Base-by-base conservation (phyloP, 2,797 vertebrate genomes). In the Oreonectes daqikongensis region DNA sequence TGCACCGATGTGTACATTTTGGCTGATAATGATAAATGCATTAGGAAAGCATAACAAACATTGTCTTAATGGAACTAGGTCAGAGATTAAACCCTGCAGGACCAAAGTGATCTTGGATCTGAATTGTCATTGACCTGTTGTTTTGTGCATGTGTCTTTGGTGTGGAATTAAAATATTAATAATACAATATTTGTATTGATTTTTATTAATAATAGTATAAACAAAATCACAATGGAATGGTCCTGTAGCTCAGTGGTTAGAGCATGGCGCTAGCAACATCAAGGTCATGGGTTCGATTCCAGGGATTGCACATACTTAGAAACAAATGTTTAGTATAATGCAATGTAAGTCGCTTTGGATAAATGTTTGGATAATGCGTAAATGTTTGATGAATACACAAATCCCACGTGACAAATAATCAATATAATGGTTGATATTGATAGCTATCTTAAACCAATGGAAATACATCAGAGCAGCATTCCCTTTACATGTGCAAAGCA, bases 401-500 rank as follows among this genome's bases (percentile, higher is more conserved):
- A 64, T 14, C 14, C 5, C 35, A 35, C 0, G 1, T 10, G 7
- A 35, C 14, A 73, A 26, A n/a, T 6, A 14, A 22, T 30, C 2
- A 9, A 9, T 35, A 35, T 30, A 26, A 3, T 30, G 2, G 12
- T 8, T 32, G 30, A 32, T 11, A 48, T 44, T 55, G 8, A 59
- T 69, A 9, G 14, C 8, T 4, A 10, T 40, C 2, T 0, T 3
- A 71, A 57, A 9, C n/a, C 14, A 48, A 35, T 20, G 28, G 42
- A 35, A n/a, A 20, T 48, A 28, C 5, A 61, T 63, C 57, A 72
- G 35, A 24, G 14, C 24, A 24, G 17, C n/a, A 52, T 73, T 65
- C 22, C 46, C 17, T 67, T 68, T 38, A 68, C 52, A 79, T 53
- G 26, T 69, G 71, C 55, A 42, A 52, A 63, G 30, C 24, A 68